These are phyloP conservation scores for Leucozona laternaria DNA, from an alignment of 2,888 invertebrate species.

Conservation along the genomic window DNA sequence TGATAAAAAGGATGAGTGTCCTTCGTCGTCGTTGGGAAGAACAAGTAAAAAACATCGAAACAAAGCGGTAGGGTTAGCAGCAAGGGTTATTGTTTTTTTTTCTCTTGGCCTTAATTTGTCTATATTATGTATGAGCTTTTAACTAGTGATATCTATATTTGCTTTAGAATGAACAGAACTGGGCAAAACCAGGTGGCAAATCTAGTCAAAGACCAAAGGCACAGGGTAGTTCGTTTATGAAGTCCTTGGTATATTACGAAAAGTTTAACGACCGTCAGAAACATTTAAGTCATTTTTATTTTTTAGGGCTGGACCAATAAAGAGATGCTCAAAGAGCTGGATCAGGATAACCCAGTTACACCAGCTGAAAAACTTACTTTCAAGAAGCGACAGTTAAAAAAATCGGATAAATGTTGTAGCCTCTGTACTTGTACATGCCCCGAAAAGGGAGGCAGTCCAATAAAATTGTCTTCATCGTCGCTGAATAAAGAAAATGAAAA, in stretches of 20 bases:
- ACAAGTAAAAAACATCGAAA: conserved; percentile 43
- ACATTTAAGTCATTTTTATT: conserved; percentile 4
- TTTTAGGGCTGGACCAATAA: conserved; percentile 83
- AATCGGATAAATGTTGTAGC: conserved; percentile 81
- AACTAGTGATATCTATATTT: conserved; percentile 54
- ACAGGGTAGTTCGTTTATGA: conserved; percentile 89
- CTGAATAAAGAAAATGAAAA: conserved; percentile 35
- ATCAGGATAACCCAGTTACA: conserved; percentile 82
- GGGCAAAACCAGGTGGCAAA: conserved; percentile 86
- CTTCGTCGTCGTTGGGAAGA: conserved; percentile 66
- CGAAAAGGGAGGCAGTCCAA: conserved; percentile 71
- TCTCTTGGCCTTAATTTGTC: neutral
- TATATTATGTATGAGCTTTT: conserved; percentile 13
- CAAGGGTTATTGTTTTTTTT: neutral
- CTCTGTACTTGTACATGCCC: conserved; percentile 82
- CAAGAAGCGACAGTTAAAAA: conserved; percentile 79
- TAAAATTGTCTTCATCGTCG: conserved; percentile 77
- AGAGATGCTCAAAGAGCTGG: conserved; percentile 82
- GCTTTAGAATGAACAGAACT: conserved; percentile 80
- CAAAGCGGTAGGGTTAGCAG: conserved; percentile 78
- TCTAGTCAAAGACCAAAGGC: conserved; percentile 90
- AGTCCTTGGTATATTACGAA: conserved; percentile 87
- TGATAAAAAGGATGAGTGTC: conserved; percentile 80
- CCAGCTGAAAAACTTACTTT: conserved; percentile 81
- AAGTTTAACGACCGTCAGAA: conserved; percentile 76